Evolutionary conservation across 2,113 vertebrate genomes (phyloP).

Genomic region (Pantherophis guttatus): DNA sequence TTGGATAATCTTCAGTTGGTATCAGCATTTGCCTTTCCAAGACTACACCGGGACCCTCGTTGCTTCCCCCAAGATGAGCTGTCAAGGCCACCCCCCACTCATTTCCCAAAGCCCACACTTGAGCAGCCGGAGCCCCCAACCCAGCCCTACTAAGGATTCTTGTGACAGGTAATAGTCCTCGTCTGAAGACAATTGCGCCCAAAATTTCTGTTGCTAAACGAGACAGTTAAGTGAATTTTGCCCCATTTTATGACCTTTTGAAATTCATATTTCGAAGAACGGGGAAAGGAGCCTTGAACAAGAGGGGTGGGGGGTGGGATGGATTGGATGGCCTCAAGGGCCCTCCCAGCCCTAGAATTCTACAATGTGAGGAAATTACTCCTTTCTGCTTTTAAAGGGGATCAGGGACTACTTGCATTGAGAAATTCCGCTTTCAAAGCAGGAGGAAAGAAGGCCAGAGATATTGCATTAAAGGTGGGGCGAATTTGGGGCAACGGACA

Average conservation of each 20-base stretch:
- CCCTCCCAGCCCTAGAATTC: neutral
- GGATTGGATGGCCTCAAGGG: neutral
- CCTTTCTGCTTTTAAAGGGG: too few relatives aligned
- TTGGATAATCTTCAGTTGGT: neutral
- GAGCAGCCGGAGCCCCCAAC: too few relatives aligned
- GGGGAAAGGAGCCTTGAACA: neutral
- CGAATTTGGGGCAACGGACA: neutral
- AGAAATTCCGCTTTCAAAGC: neutral
- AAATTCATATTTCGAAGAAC: too few relatives aligned
- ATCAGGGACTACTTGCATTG: neutral
- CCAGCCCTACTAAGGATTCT: neutral
- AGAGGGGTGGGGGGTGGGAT: neutral
- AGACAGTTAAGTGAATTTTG: too few relatives aligned
- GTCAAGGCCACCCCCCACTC: neutral
- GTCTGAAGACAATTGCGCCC: too few relatives aligned
- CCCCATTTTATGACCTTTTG: too few relatives aligned
- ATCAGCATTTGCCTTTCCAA: neutral
- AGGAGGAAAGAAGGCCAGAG: neutral
- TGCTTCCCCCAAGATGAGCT: neutral
- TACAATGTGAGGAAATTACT: too few relatives aligned
- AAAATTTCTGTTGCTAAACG: too few relatives aligned
- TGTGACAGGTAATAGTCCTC: too few relatives aligned
- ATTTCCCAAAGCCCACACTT: neutral
- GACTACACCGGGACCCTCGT: too few relatives aligned
- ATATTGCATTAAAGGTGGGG: neutral